Evolutionary conservation across 1,140 invertebrate genomes (phyloP), one percentile per base, ranked within the genome.

Genomic region (Aphidius ervi): DNA sequence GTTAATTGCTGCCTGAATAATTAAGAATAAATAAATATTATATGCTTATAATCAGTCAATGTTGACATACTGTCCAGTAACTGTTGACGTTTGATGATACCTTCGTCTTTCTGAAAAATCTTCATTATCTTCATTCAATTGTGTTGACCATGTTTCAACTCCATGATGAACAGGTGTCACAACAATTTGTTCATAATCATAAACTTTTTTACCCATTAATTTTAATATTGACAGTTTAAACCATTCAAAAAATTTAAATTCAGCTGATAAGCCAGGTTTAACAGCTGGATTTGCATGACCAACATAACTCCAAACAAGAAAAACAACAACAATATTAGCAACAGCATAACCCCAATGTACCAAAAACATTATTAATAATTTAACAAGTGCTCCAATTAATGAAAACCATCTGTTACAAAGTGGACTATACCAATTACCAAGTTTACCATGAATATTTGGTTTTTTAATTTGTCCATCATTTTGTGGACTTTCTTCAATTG

Each of bases 321-420:
- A 88, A 61, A 94, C 85, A 7, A 89, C 87, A 5, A 86, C 79
- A 52, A 97, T 83, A 74, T 91, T 92, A 23, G 88, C 86, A 37
- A 95, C 73, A 41, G 94, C 92, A 76, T 96, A 97, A 41, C 87
- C 86, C 92, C 94, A 97, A 72, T 97, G 88, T 5, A 97, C 94
- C 58, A 94, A 80, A 71, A 97, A 87, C 92, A 98, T 96, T 57
- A 98, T 89, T 5, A 92, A 70, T 3, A 98, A 69, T 76, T 97
- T 97, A 10, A 93, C 75, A n/a, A 89, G 74, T 9, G 88, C 88
- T 63, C 94, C 94, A 67, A 92, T 76, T 5, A 98, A 78, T 9
- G 94, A 95, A 31, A 95, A 84, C 93, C 94, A 97, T 69, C 94
- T 83, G 74, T 97, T 97, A 73, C 93, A 96, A 58, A 95, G 87